Conservation (phyloP, 2,888 invertebrate genomes). For the Formica aserva region DNA sequence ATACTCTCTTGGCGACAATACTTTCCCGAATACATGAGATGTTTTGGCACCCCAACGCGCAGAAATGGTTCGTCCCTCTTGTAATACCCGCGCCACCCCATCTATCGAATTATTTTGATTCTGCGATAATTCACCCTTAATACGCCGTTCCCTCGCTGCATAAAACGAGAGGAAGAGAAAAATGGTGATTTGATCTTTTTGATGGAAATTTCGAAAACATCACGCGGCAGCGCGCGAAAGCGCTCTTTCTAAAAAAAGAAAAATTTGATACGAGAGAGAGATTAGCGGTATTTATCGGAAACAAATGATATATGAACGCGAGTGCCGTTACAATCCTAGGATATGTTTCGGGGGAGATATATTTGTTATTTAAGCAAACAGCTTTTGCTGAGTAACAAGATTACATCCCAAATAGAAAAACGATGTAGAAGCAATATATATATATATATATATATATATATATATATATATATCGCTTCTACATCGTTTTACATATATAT, state of each 20-base stretch:
- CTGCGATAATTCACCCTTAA: slow-evolving; percentile 85
- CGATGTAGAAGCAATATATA: background rate
- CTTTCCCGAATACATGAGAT: slow-evolving; percentile 67
- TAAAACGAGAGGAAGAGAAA: slow-evolving; percentile 62
- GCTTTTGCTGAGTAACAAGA: background rate
- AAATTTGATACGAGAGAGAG: slow-evolving; percentile 57
- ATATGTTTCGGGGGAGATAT: background rate
- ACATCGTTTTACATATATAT: background rate
- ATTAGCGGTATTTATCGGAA: slow-evolving; percentile 62
- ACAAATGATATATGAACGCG: background rate
- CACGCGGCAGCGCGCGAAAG: slow-evolving; percentile 27
- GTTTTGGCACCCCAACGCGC: slow-evolving; percentile 78
- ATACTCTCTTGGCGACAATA: slow-evolving; percentile 66
- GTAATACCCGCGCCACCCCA: slow-evolving; percentile 78
- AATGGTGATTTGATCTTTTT: slow-evolving; percentile 70
- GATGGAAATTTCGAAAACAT: slow-evolving; percentile 74
- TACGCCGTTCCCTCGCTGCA: slow-evolving; percentile 73
- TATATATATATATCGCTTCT: too few relatives aligned
- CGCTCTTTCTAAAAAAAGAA: slow-evolving; percentile 28
- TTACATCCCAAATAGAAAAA: background rate
- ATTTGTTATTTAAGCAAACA: background rate
- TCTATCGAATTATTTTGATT: slow-evolving; percentile 85
- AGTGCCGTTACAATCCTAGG: background rate
- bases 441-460: too few relatives aligned
- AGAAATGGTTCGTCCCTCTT: slow-evolving; percentile 76